Percentiles rank a stretch among this genome's conserved stretches.
Conservation (phyloP, 2,113 vertebrate genomes). For the Cynopterus brachyotis region DNA sequence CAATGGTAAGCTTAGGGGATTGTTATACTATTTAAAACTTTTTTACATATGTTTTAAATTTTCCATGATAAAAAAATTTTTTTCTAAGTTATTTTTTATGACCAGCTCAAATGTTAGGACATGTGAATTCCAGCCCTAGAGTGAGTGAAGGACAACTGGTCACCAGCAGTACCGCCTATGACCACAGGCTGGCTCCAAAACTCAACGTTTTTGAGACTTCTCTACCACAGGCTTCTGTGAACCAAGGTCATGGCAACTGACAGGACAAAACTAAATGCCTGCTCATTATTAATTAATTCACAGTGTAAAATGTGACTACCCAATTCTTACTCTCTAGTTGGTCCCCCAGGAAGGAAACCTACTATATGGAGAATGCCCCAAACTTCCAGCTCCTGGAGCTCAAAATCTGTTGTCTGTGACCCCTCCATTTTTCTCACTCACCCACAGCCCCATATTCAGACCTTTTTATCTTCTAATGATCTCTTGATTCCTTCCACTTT, state of each 20-base stretch:
- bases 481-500: not conserved
- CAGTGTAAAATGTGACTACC: not conserved
- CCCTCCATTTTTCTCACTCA: not conserved
- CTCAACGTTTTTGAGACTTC: not conserved
- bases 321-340: not conserved
- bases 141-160: not conserved
- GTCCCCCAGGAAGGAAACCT: not conserved
- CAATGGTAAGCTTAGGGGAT: not conserved
- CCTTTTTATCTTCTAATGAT: not conserved
- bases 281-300: not conserved
- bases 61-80: not conserved
- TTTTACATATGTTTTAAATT: not conserved
- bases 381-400: not conserved
- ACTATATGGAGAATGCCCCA: not conserved
- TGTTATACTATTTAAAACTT: not conserved
- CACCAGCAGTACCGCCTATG: not conserved
- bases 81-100: not conserved
- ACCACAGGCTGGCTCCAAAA: constrained; percentile 22
- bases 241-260: not conserved
- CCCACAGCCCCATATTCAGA: not conserved
- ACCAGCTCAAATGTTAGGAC: not conserved
- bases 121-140: not conserved
- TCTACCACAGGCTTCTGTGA: not conserved
- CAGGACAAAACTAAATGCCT: not conserved
- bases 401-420: not conserved